These are phyloP conservation scores for Drosophila bipectinata DNA, from an alignment of 1,140 invertebrate genomes.

Conservation along the genomic window DNA sequence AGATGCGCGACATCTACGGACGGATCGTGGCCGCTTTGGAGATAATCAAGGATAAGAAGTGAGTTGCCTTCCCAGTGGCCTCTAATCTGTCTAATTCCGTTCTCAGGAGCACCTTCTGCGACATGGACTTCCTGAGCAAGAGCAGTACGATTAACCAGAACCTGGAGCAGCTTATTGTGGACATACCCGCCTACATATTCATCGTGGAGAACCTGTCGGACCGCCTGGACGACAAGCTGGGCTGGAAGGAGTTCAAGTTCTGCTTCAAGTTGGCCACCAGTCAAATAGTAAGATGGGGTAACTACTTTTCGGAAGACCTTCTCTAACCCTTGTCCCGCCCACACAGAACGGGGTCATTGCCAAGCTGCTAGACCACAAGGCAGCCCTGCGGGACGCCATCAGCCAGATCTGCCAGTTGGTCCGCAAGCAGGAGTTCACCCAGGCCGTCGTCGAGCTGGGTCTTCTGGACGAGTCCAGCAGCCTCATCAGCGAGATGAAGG, in stretches of 20 bases:
- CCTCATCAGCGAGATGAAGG: constrained; percentile 48
- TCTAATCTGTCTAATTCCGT: not conserved
- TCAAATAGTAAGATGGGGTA: constrained; percentile 86
- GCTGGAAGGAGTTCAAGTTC: constrained; percentile 89
- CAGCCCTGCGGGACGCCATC: constrained; percentile 83
- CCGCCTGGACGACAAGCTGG: constrained; percentile 87
- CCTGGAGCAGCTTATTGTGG: constrained; percentile 87
- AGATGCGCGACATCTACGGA: constrained; percentile 80
- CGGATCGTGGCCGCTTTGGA: constrained; percentile 69
- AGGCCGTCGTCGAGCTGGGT: constrained; percentile 85
- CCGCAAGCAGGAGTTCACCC: constrained; percentile 86
- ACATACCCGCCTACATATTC: constrained; percentile 87
- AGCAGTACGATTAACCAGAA: constrained; percentile 86
- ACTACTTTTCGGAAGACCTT: not conserved
- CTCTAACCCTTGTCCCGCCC: not conserved
- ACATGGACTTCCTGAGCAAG: constrained; percentile 86
- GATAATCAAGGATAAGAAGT: constrained; percentile 80
- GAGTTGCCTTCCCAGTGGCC: not conserved
- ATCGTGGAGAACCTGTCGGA: constrained; percentile 87
- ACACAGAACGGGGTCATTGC: constrained; percentile 86
- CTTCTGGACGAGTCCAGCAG: constrained; percentile 83
- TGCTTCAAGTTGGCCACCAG: constrained; percentile 89
- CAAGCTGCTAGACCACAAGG: constrained; percentile 85
- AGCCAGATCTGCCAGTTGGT: constrained; percentile 85
- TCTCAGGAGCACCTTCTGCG: constrained; percentile 86